phyloP scores from a whole-genome alignment of 2,888 invertebrate genomes.

The Taphrorychus bicolor region DNA sequence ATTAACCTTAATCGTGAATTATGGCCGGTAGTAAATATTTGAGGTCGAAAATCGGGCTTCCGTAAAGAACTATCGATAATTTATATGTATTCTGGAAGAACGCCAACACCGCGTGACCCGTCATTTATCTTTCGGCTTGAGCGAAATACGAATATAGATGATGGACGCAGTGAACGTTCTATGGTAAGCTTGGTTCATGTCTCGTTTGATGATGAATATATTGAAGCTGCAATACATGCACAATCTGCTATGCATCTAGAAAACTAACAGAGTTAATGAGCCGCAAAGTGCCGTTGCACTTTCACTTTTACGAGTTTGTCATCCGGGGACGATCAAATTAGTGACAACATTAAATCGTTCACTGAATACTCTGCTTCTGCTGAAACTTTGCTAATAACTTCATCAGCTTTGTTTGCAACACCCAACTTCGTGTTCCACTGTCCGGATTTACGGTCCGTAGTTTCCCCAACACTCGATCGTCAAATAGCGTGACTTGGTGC shows the following conservation, averaged over 20 bases:
- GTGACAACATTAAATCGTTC: not conserved
- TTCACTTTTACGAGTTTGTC: constrained; percentile 12
- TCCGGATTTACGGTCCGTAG: constrained; percentile 29
- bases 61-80: constrained; percentile 18
- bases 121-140: constrained; percentile 16
- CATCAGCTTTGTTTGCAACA: not conserved
- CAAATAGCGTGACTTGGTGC: not conserved
- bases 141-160: constrained; percentile 4
- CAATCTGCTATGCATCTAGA: not conserved
- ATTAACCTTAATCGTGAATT: constrained; percentile 23
- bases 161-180: not conserved
- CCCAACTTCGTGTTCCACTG: constrained; percentile 20
- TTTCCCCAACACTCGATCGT: constrained; percentile 19
- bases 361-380: not conserved
- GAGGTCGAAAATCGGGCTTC: not conserved
- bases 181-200: not conserved
- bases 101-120: constrained; percentile 9
- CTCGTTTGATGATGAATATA: constrained; percentile 3
- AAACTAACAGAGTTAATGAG: not conserved
- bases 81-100: constrained; percentile 17
- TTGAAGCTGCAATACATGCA: not conserved
- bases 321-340: constrained; percentile 1
- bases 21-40: not conserved
- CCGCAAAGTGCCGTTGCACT: constrained; percentile 5
- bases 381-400: not conserved